Conservation (phyloP, 2,888 invertebrate genomes). For the Drosophila pullipes region DNA sequence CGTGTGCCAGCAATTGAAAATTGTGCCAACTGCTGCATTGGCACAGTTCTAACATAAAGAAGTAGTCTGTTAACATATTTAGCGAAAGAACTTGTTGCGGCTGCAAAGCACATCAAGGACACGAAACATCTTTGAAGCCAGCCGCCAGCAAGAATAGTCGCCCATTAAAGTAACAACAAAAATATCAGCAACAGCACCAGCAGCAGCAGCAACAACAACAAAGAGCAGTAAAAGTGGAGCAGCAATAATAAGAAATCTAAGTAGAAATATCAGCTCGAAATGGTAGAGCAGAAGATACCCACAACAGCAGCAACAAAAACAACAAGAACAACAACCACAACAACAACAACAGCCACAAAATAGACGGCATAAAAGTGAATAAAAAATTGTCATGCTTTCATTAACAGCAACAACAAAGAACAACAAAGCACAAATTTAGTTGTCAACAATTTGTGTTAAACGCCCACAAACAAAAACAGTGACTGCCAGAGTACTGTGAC, state of each 20-base stretch:
- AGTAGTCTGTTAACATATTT: conserved; percentile 57
- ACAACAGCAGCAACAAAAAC: conserved; percentile 21
- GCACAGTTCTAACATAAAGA: conserved; percentile 51
- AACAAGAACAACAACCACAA: conserved; percentile 8
- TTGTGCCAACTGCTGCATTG: conserved; percentile 53
- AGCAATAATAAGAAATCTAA: conserved; percentile 67
- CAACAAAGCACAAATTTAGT: conserved; percentile 33
- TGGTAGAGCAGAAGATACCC: conserved; percentile 61
- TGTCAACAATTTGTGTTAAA: conserved; percentile 55
- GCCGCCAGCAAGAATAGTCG: conserved; percentile 21
- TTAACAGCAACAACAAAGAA: conserved; percentile 60
- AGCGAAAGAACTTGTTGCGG: conserved; percentile 38
- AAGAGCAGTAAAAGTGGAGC: conserved; percentile 75
- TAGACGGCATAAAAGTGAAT: conserved; percentile 64
- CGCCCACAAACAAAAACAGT: conserved; percentile 32
- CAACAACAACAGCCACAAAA: conserved; percentile 10
- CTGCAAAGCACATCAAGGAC: conserved; percentile 60
- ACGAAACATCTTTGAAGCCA: conserved; percentile 38
- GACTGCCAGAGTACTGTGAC: conserved; percentile 16
- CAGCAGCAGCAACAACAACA: conserved; percentile 13
- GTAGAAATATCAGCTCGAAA: conserved; percentile 59
- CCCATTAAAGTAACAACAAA: conserved; percentile 5
- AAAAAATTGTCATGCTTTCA: conserved; percentile 80
- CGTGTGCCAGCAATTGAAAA: conserved; percentile 36
- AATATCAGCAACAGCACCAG: conserved; percentile 1